Conservation (phyloP, 2,888 invertebrate species). For the Scaptomyza parva region DNA sequence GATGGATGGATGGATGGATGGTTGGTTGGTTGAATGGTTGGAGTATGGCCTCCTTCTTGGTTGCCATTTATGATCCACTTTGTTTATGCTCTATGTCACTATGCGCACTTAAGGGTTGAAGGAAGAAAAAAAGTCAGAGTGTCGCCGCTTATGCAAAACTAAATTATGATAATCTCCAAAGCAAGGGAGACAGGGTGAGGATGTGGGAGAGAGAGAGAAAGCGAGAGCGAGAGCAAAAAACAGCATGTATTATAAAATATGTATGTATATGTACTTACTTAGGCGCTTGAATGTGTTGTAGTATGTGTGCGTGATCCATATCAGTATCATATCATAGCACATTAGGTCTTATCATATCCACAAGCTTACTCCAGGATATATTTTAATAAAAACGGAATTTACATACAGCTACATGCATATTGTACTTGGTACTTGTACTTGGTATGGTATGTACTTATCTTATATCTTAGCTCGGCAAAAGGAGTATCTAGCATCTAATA, state of each 20-base stretch:
- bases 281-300: neutral
- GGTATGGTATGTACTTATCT: neutral
- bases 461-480: neutral
- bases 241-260: neutral
- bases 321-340: conserved; percentile 76
- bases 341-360: conserved; percentile 71
- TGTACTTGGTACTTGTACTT: neutral
- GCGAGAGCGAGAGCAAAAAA: neutral
- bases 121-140: conserved; percentile 36
- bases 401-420: conserved; percentile 39
- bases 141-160: conserved; percentile 52
- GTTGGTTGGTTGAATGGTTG: neutral
- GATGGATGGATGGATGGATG: conserved; percentile 7
- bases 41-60: conserved; percentile 17
- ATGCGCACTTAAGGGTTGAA: conserved; percentile 13
- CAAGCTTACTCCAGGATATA: conserved; percentile 58
- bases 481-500: conserved; percentile 12
- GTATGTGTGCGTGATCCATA: conserved; percentile 57
- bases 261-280: conserved; percentile 11
- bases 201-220: conserved; percentile 1
- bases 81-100: conserved; percentile 31
- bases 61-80: conserved; percentile 18
- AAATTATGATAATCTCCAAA: conserved; percentile 67
- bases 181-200: conserved; percentile 11
- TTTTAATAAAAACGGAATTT: conserved; percentile 73